Evolutionary conservation across 2,888 invertebrate genomes (phyloP).

Genomic region (Tetragonisca angustula): DNA sequence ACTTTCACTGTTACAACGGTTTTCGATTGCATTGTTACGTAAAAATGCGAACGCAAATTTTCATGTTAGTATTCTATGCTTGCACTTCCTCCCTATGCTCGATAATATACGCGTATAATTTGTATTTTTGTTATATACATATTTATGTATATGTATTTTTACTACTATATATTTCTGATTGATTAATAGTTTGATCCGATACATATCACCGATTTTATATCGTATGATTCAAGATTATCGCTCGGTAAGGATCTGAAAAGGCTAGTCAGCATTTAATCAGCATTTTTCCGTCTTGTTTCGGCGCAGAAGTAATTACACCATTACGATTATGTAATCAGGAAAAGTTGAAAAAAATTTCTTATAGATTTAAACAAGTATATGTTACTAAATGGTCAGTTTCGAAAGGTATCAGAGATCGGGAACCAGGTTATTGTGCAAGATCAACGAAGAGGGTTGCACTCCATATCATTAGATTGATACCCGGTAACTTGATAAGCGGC

Average conservation of each 20-base stretch:
- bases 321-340: constrained; percentile 16
- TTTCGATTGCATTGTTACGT: constrained; percentile 70
- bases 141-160: no score
- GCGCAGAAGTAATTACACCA: not conserved
- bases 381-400: constrained; percentile 33
- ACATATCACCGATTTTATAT: not conserved
- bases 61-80: constrained; percentile 2
- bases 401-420: constrained; percentile 33
- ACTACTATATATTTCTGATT: not conserved
- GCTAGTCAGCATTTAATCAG: not conserved
- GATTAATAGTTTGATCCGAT: not conserved
- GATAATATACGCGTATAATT: no score
- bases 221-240: not conserved
- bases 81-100: constrained; percentile 27
- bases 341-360: constrained; percentile 23
- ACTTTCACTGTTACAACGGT: constrained; percentile 70
- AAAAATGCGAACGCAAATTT: constrained; percentile 57
- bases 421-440: constrained; percentile 43
- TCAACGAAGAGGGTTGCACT: constrained; percentile 54
- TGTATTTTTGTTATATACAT: no score
- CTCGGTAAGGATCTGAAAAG: not conserved
- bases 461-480: constrained; percentile 29
- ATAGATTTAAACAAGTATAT: not conserved
- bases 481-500: constrained; percentile 40
- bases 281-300: not conserved